A percentile compares a stretch with the other conserved stretches of the same genome.
Conservation (phyloP, 2,797 vertebrate species). For the Linurgus olivaceus region DNA sequence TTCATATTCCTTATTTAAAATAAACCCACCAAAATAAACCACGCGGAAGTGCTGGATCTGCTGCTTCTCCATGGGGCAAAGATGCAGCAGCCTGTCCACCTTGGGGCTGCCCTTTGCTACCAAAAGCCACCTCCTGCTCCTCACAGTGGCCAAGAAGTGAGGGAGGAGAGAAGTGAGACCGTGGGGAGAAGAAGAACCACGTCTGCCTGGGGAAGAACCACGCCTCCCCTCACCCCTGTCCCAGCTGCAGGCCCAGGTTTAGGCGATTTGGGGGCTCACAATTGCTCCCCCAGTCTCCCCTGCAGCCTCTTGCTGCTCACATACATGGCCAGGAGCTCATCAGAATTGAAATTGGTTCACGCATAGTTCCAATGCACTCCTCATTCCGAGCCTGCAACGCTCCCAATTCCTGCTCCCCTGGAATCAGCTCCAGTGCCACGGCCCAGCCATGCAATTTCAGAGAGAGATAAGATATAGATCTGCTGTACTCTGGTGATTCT, state of each 20-base stretch:
- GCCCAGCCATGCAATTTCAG: constrained; percentile 54
- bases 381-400: neutral
- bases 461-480: constrained; percentile 69
- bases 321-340: neutral
- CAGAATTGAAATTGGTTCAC: constrained; percentile 40
- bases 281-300: neutral
- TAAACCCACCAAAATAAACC: neutral
- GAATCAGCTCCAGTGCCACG: neutral
- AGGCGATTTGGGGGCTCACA: neutral
- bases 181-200: neutral
- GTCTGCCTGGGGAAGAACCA: neutral
- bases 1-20: neutral
- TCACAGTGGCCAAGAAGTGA: neutral
- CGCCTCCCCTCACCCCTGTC: accelerated
- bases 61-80: neutral
- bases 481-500: constrained; percentile 56
- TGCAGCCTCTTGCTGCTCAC: neutral
- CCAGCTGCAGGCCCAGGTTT: neutral
- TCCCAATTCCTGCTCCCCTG: constrained; percentile 13
- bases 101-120: neutral
- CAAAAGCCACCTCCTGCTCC: neutral
- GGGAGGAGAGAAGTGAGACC: neutral
- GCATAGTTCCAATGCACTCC: constrained; percentile 12
- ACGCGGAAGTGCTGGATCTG: neutral
- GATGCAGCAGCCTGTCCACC: neutral